phyloP scores from a whole-genome alignment of 1,140 invertebrate species.

The Kradibia gibbosae region DNA sequence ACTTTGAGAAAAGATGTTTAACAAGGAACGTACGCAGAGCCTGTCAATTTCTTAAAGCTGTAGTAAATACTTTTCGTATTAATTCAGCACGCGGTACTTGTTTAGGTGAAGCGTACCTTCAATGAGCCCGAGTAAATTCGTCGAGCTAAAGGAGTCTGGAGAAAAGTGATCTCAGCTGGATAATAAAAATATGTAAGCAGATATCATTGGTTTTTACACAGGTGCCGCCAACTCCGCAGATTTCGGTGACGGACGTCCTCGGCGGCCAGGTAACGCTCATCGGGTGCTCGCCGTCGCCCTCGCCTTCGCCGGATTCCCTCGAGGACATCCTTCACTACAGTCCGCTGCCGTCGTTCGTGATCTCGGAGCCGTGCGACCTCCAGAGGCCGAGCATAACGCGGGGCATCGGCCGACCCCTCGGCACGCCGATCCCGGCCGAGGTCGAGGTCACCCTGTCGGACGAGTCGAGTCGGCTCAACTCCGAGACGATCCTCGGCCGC shows the following conservation, averaged over 20 bases:
- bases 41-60: too few relatives aligned
- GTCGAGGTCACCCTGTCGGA: conserved; percentile 84
- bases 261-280: conserved; percentile 87
- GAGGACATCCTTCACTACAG: conserved; percentile 68
- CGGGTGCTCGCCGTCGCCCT: conserved; percentile 75
- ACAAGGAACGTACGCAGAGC: too few relatives aligned
- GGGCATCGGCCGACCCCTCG: conserved; percentile 76
- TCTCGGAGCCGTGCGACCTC: conserved; percentile 80
- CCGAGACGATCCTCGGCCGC: conserved; percentile 84
- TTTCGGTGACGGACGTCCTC: conserved; percentile 90
- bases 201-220: conserved; percentile 49
- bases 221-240: conserved; percentile 86
- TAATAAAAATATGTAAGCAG: conserved; percentile 43
- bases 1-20: too few relatives aligned
- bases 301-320: conserved; percentile 68
- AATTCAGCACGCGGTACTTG: too few relatives aligned
- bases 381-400: conserved; percentile 85
- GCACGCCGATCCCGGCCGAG: conserved; percentile 71
- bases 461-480: conserved; percentile 84
- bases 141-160: background rate
- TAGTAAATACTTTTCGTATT: too few relatives aligned
- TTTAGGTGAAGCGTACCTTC: background rate
- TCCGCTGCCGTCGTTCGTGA: conserved; percentile 78
- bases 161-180: background rate
- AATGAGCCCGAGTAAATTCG: background rate